Conservation (phyloP, 1,140 invertebrate species). For the Tribolium madens region DNA sequence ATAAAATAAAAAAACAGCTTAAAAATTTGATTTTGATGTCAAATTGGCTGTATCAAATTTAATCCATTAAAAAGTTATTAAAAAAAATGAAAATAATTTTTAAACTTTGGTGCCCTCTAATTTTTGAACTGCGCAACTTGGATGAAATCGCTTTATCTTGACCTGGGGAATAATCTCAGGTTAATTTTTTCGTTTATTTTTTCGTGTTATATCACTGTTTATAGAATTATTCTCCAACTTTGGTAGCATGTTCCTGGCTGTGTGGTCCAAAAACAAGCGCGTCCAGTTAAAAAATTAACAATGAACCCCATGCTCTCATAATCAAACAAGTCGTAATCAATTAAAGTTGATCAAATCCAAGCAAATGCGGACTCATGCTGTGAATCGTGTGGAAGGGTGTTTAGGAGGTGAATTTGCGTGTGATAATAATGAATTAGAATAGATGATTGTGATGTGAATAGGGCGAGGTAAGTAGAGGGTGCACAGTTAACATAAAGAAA, state of each 20-base stretch:
- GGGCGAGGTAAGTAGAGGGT: not conserved
- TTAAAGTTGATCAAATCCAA: not conserved
- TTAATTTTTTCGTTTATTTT: too few species aligned
- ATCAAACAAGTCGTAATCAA: not conserved
- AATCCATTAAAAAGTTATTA: too few species aligned
- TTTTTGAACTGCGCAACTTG: too few species aligned
- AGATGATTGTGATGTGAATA: not conserved
- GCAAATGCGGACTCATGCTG: not conserved
- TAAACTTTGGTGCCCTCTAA: too few species aligned
- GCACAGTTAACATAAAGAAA: slow-evolving; percentile 49
- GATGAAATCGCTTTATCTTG: too few species aligned
- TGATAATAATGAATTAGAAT: slow-evolving; percentile 47
- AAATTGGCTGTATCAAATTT: too few species aligned
- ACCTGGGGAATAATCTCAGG: too few species aligned
- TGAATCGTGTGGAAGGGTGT: not conserved
- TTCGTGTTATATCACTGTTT: too few species aligned
- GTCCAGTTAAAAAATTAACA: not conserved
- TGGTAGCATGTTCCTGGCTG: not conserved
- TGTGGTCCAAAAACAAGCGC: not conserved
- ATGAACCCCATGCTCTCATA: not conserved
- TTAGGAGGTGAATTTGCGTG: slow-evolving; percentile 1
- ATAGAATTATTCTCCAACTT: too few species aligned
- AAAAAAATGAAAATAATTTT: too few species aligned
- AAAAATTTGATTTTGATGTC: too few species aligned
- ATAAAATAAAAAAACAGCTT: too few species aligned